Percentiles rank a stretch among this genome's conserved stretches.
phyloP scores from a whole-genome alignment of 2,888 invertebrate species.

The Drosophila conformis region DNA sequence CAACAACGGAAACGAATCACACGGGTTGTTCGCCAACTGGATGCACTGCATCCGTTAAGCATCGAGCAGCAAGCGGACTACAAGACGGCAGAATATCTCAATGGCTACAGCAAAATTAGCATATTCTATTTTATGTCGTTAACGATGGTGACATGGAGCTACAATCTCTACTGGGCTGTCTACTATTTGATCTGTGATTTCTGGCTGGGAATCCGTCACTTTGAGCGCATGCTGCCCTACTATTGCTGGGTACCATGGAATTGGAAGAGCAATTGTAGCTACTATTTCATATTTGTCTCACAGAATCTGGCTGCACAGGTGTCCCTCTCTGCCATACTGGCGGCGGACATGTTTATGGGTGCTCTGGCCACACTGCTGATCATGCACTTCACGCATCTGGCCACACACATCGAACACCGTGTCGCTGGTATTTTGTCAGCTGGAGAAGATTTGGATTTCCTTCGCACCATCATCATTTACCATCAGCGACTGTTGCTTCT shows the following conservation, averaged over 20 bases:
- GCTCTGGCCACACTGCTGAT: conserved; percentile 77
- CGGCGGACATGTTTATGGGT: conserved; percentile 80
- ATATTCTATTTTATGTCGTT: conserved; percentile 71
- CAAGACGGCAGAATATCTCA: conserved; percentile 34
- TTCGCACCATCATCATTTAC: conserved; percentile 59
- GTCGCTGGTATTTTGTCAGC: conserved; percentile 38
- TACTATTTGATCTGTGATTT: conserved; percentile 69
- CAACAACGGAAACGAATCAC: conserved; percentile 61
- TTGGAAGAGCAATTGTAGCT: conserved; percentile 68
- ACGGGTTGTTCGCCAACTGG: conserved; percentile 60
- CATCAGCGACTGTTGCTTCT: conserved; percentile 62
- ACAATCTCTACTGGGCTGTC: conserved; percentile 74
- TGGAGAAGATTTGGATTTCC: conserved; percentile 50
- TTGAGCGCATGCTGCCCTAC: conserved; percentile 72
- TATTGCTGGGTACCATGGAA: conserved; percentile 77
- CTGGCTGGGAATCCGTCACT: conserved; percentile 52
- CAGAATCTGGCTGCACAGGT: conserved; percentile 75
- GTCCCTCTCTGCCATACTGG: conserved; percentile 73
- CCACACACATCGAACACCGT: conserved; percentile 52
- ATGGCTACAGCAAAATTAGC: conserved; percentile 55
- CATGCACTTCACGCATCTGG: conserved; percentile 81
- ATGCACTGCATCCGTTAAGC: conserved; percentile 66
- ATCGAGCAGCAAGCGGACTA: conserved; percentile 49
- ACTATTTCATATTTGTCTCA: conserved; percentile 67
- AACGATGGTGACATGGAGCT: conserved; percentile 76